These are phyloP conservation scores for Metalampra italica DNA, from an alignment of 2,888 invertebrate genomes.

Conservation along the genomic window DNA sequence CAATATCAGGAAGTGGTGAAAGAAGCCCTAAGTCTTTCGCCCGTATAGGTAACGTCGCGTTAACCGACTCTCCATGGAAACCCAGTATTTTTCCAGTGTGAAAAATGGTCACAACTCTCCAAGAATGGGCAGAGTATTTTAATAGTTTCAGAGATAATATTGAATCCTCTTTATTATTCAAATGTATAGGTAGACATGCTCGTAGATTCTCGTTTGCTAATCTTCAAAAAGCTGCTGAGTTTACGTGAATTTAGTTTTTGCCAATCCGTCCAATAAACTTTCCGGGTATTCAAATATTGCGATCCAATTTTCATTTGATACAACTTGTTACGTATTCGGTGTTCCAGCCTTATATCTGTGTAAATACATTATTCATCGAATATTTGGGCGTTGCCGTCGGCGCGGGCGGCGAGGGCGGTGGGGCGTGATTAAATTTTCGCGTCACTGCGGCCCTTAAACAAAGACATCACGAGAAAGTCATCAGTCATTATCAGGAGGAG, in stretches of 20 bases:
- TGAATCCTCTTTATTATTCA: not conserved
- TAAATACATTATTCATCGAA: constrained; percentile 5
- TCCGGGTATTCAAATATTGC: not conserved
- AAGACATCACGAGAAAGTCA: constrained; percentile 68
- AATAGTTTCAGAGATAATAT: not conserved
- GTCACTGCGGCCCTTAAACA: constrained; percentile 66
- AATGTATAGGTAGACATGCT: no score
- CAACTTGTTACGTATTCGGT: not conserved
- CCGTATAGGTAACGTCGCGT: no score
- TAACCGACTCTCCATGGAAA: no score
- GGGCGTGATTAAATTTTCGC: constrained; percentile 69
- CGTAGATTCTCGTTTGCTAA: not conserved
- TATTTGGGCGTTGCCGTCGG: not conserved
- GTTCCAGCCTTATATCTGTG: not conserved
- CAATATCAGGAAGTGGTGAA: no score
- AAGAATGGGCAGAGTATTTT: no score
- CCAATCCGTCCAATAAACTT: no score
- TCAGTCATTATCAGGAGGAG: constrained; percentile 71
- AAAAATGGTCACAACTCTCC: no score
- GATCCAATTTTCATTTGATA: not conserved
- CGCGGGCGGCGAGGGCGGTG: no score
- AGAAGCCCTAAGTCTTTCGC: no score
- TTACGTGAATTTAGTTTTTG: no score
- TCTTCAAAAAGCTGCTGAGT: no score
- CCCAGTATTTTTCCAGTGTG: no score